These are phyloP conservation scores for Drosophila mimetica DNA, from an alignment of 2,888 invertebrate genomes.

Conservation along the genomic window DNA sequence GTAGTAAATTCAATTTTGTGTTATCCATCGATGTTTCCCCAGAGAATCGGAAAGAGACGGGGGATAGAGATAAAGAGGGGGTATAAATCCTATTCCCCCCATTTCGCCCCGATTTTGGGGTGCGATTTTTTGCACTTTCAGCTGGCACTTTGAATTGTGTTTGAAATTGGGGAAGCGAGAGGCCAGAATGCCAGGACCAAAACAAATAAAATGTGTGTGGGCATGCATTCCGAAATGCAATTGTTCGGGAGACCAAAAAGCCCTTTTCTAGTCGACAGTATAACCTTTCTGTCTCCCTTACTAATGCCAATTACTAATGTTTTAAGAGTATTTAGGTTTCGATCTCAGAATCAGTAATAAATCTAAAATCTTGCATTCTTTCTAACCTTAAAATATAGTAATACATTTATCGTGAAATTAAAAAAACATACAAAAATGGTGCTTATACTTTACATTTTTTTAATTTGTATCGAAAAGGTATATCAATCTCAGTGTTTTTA, in stretches of 20 bases:
- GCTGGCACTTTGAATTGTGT: conserved; percentile 51
- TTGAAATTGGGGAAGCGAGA: conserved; percentile 16
- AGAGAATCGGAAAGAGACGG: conserved; percentile 11
- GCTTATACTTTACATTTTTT: too few species aligned
- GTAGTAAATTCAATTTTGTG: conserved; percentile 61
- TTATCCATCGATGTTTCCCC: conserved; percentile 54
- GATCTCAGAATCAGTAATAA: background rate
- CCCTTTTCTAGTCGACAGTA: background rate
- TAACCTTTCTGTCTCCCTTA: background rate
- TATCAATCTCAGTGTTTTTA: background rate
- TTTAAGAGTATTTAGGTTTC: background rate
- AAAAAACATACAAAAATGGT: too few species aligned
- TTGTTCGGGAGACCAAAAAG: conserved; percentile 3
- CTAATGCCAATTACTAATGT: too few species aligned
- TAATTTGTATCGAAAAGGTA: background rate
- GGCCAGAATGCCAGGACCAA: conserved; percentile 21
- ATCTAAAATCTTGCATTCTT: background rate
- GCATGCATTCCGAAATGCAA: conserved; percentile 30
- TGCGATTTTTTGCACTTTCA: conserved; percentile 71
- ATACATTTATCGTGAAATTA: too few species aligned
- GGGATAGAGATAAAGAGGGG: conserved; percentile 8
- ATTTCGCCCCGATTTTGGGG: conserved; percentile 16
- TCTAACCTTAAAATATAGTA: background rate
- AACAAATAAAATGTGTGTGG: conserved; percentile 61
- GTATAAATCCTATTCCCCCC: background rate